A percentile compares a stretch with the other conserved stretches of the same genome.
Conservation (phyloP, 2,113 vertebrate genomes). For the Pelecanoides urinatrix region DNA sequence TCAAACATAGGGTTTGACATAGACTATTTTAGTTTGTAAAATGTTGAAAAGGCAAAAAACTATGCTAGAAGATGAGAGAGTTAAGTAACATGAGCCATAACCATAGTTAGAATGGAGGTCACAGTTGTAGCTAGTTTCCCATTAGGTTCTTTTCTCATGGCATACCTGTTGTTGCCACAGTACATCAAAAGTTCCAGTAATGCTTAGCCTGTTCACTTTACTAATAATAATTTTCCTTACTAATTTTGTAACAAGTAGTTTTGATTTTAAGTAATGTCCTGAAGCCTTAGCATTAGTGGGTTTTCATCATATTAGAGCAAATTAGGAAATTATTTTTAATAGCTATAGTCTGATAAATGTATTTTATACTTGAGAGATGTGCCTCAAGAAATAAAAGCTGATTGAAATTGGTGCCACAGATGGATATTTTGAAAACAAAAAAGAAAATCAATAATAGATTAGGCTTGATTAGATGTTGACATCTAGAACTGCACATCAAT, state of each 20-base stretch:
- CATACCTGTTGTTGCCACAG: background rate
- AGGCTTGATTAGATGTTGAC: conserved; percentile 69
- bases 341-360: background rate
- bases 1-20: background rate
- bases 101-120: background rate
- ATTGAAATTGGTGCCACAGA: conserved; percentile 12
- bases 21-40: background rate
- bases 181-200: background rate
- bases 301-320: background rate
- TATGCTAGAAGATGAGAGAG: background rate
- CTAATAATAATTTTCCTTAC: background rate
- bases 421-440: conserved; percentile 62
- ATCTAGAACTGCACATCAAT: conserved; percentile 56
- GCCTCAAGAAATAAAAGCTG: conserved; percentile 3
- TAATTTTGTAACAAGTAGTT: background rate
- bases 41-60: background rate
- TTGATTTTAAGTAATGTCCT: conserved; percentile 12
- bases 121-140: background rate
- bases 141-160: background rate
- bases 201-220: background rate
- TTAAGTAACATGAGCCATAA: background rate
- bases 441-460: conserved; percentile 63
- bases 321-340: conserved; percentile 39
- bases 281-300: background rate
- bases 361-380: conserved; percentile 37